Evolutionary conservation across 2,113 vertebrate species (phyloP), one percentile per base, ranked within the genome.

Genomic region (Beaufortia kweichowensis): DNA sequence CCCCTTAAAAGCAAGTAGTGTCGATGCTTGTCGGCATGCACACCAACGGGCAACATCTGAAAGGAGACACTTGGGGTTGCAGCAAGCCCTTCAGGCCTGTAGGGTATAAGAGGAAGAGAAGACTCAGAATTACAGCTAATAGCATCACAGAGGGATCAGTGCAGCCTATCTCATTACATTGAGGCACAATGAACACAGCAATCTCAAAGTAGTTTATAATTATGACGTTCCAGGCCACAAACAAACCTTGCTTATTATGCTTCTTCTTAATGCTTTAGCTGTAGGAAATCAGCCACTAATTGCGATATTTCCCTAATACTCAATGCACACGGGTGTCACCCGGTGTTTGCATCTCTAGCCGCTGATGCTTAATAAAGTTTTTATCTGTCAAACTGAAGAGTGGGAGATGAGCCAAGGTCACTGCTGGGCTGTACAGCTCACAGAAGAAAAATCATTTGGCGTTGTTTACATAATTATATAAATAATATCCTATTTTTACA

Each of bases 111-210:
- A 86, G 91, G 81, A 88, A 82, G 71, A 72, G 59, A 59, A 71
- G 75, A 79, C 82, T 39, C 77, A 84, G 91, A 84, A 92, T 85
- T 88, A 86, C 85, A 59, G 78, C 46, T 64, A 86, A 86, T 82
- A 89, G 88, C 89, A 87, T 87, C 85, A 87, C 78, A 83, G 78
- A 79, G 78, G 79, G 90, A 92, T 90, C 88, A 90, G 85, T 35
- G 59, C 88, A 86, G 86, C 72, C 83, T 82, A 81, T 85, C 89
- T 87, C 84, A 89, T 91, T 93, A 90, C 81, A 74, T 82, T 63
- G 65, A 81, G 56, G 75, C 75, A 85, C 83, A 86, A 86, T 85
- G 84, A 86, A 83, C 79, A 81, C 80, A 84, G 84, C 82, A 80
- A 77, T 84, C 84, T 83, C 84, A 82, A 83, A 89, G 81, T 85